These are phyloP conservation scores for Clarias platycephalus DNA, from an alignment of 2,797 vertebrate genomes.

Conservation along the genomic window DNA sequence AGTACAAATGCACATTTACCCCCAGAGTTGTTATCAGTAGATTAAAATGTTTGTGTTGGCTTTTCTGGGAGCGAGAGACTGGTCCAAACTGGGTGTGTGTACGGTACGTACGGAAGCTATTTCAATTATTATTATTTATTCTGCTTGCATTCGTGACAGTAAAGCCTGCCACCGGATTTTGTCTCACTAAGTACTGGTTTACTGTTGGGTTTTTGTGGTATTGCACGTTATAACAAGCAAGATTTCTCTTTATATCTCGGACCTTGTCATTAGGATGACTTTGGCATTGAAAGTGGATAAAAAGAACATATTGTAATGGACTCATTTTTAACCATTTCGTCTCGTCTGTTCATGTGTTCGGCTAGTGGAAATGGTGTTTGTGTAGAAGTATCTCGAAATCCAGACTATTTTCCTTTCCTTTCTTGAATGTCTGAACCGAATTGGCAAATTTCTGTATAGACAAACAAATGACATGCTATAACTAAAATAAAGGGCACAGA, in stretches of 20 bases:
- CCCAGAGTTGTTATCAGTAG: neutral
- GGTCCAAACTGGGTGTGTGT: neutral
- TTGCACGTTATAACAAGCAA: neutral
- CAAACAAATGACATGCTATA: neutral
- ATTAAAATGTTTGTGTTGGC: neutral
- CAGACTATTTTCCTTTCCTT: neutral
- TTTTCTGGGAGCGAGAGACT: neutral
- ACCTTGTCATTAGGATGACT: neutral
- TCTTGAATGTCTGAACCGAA: conserved; percentile 8
- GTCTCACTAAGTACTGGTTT: neutral
- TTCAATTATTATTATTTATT: neutral
- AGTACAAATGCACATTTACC: neutral
- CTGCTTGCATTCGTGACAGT: neutral
- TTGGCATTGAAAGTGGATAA: neutral
- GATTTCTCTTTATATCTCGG: neutral
- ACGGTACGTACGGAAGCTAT: neutral
- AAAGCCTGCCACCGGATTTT: neutral
- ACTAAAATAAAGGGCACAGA: neutral
- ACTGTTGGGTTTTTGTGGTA: neutral
- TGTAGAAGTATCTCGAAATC: neutral
- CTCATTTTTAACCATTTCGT: neutral
- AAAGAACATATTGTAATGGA: neutral
- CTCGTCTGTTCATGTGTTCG: neutral
- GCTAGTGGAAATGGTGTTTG: neutral
- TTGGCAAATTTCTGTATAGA: neutral